Base-by-base conservation (phyloP, 2,888 invertebrate species). In the Cryptophagus acutangulus region DNA sequence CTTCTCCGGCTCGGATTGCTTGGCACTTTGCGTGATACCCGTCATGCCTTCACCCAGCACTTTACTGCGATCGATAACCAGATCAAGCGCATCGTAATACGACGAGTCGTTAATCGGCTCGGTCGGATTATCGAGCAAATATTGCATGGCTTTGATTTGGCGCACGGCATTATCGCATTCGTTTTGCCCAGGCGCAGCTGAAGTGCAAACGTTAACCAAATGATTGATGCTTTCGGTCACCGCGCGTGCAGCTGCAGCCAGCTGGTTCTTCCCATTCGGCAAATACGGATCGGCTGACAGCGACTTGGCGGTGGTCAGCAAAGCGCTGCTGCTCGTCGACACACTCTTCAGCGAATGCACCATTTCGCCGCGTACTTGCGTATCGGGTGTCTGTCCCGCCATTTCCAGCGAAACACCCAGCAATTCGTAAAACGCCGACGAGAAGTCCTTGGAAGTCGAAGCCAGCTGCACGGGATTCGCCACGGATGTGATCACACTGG, bases 151-250 rank as follows among this genome's bases (percentile, higher is more conserved):
- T 69, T 89, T 86, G 43, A 97, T 93, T 66, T 89, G 88, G 48
- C 95, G 76, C 38, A 96, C 84, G 1, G 96, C 95, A 52, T 89
- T 94, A 64, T 92, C 93, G 70, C 97, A 97, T 64, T 97, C 96
- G 66, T 89, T 91, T 72, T 95, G 94, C 0, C 96, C 94, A 0
- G 96, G 95, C 0, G 92, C 90, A 0, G 91, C 89, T 20, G 84
- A 84, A 1, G 91, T 91, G 63, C 86, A 88, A 3, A 87, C 83
- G 66, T 88, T 85, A 2, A 95, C 87, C 46, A 96, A 73, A 55
- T 86, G 79, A 66, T 95, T 96, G 52, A 96, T 91, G 66, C 86
- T 88, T 53, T 94, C 94, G 0, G 91, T 94, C 31, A 94, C 92
- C 5, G 86, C 85, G 40, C 92, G 77, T 0, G 91, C 93, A 20